Evolutionary conservation across 2,113 vertebrate species (phyloP), one percentile per base, ranked within the genome.

Genomic region (Dasypus novemcinctus): DNA sequence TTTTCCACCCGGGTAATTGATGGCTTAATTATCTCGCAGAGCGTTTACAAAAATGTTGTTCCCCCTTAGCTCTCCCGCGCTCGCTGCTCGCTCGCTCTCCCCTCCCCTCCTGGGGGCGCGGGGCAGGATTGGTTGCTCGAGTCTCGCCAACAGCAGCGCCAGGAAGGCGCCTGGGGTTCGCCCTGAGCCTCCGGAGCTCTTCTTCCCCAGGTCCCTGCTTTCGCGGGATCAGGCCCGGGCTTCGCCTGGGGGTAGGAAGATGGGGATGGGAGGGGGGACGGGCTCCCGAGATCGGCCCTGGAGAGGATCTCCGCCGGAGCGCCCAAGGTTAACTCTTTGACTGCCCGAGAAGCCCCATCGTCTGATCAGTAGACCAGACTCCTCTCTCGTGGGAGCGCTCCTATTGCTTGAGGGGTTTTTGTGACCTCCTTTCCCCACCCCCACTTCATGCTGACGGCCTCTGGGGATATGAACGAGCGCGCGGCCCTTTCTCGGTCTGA

Each of bases 1-100:
- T 97, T 96, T 95, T 90, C 97, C 96, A 96, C 96, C 81, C 95
- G 86, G 84, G 94, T 95, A 96, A 96, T 81, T 97, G 97, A 97
- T 96, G 91, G 96, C 96, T 97, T 97, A 95, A 97, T 97, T 97
- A 97, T 96, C 94, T 97, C 87, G 23, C 96, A 95, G 89, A 97
- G 79, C 94, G 84, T 91, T 95, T 87, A 93, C 93, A 52, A 93
- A 97, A 94, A 95, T 80, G 96, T 91, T 91, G 94, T 81, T 94
- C 85, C 92, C 82, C 93, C 78, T 63, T 38, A 33, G 87, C 92
- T 97, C 96, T 92, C 89, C 88, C 63, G 92, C 82, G 91, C 69
- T 95, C 14, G 20, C 90, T 0, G 36, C 46, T 87, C 57, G 14
- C 74, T 82, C 10, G 10, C 80, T 79, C 68, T 64, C 86, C 31